Percentiles rank a stretch among this genome's conserved stretches.
These are phyloP conservation scores for Cliona cf. orientalis DNA, from an alignment of 37 sponge, comb jelly and placozoan species.

Conservation along the genomic window DNA sequence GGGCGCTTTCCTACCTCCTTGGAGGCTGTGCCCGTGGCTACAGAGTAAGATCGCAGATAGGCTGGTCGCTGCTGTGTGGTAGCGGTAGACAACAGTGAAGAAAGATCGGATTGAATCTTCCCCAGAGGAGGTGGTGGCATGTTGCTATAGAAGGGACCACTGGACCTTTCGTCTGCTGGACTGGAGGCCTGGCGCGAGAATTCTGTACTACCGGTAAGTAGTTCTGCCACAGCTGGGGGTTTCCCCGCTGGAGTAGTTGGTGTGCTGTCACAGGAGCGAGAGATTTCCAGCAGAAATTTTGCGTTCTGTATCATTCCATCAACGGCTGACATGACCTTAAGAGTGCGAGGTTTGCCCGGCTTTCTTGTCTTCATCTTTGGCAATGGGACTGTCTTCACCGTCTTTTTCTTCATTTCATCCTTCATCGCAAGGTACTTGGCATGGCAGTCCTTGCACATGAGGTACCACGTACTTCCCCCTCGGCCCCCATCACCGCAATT, in stretches of 20 bases:
- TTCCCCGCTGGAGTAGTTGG: constrained; percentile 31
- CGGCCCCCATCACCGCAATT: constrained; percentile 97
- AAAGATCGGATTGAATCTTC: too few relatives aligned
- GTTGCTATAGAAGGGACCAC: background rate
- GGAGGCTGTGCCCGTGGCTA: too few relatives aligned
- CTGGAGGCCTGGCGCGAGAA: constrained; percentile 25
- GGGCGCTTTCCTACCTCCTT: too few relatives aligned
- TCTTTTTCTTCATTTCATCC: constrained; percentile 66
- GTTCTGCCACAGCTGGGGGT: background rate
- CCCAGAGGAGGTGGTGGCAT: too few relatives aligned
- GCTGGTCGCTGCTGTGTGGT: too few relatives aligned
- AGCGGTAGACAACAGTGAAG: too few relatives aligned
- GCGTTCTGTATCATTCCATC: constrained; percentile 83
- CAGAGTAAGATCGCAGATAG: too few relatives aligned
- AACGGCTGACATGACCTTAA: constrained; percentile 49
- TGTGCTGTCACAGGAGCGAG: constrained; percentile 17
- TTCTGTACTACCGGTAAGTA: background rate
- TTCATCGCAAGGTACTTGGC: constrained; percentile 85
- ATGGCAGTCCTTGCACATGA: constrained; percentile 94
- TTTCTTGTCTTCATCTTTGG: constrained; percentile 63
- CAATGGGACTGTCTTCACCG: constrained; percentile 17
- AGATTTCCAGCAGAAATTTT: constrained; percentile 84
- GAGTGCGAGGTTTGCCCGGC: constrained; percentile 72
- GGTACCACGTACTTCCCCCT: constrained; percentile 97
- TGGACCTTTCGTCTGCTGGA: constrained; percentile 3